Evolutionary conservation across 2,888 invertebrate species (phyloP).

Genomic region (Brachycybe producta): DNA sequence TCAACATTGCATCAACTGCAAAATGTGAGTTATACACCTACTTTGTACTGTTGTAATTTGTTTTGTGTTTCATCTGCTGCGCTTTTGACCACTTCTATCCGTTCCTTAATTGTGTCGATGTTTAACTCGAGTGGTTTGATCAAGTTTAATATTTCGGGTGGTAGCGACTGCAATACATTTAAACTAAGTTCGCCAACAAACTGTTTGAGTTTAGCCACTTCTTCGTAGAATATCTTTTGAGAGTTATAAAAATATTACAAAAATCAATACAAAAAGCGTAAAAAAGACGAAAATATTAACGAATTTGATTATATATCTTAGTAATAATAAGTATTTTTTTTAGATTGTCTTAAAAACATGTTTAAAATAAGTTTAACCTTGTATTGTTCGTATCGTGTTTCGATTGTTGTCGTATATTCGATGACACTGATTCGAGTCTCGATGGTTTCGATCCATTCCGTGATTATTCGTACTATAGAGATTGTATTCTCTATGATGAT

Average conservation of each 20-base stretch:
- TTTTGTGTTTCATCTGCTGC: not conserved
- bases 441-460: constrained; percentile 71
- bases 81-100: not conserved
- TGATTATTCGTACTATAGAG: constrained; percentile 63
- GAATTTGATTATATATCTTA: no score
- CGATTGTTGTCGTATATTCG: constrained; percentile 28
- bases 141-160: not conserved
- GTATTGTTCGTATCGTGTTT: constrained; percentile 13
- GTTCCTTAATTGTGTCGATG: not conserved
- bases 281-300: no score
- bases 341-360: no score
- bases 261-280: no score
- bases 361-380: no score
- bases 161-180: not conserved
- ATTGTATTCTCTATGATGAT: constrained; percentile 1
- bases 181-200: constrained; percentile 8
- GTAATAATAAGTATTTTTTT: no score
- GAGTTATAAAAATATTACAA: not conserved
- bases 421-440: constrained; percentile 55
- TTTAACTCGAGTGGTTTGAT: not conserved
- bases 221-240: constrained; percentile 10
- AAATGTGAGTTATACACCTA: not conserved
- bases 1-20: not conserved
- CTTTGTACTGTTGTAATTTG: constrained; percentile 2
- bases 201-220: constrained; percentile 1